Conservation (phyloP, 2,888 invertebrate species). For the Zygothrica quintamaculata region DNA sequence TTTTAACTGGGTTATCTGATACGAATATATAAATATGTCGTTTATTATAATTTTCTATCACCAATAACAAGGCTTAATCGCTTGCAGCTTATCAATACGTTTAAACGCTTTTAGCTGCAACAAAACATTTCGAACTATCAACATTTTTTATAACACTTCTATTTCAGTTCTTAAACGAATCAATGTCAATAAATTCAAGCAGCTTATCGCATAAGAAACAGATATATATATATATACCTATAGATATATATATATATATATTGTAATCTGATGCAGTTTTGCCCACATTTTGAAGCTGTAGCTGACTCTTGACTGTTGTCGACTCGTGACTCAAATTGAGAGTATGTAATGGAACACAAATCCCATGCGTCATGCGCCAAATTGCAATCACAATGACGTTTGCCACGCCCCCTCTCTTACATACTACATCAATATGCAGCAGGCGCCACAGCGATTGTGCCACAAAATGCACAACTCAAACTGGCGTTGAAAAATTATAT, state of each 20-base stretch:
- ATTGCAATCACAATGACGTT: conserved; percentile 45
- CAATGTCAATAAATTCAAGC: neutral
- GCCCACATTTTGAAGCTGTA: too few species aligned
- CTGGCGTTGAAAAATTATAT: conserved; percentile 60
- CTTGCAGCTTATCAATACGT: too few species aligned
- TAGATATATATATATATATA: too few species aligned
- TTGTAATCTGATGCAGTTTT: conserved; percentile 2
- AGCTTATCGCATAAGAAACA: conserved; percentile 3
- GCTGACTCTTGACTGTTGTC: neutral
- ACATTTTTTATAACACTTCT: neutral
- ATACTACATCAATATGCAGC: conserved; percentile 12
- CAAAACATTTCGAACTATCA: conserved; percentile 8
- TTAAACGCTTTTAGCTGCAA: too few species aligned
- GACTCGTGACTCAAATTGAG: conserved; percentile 16
- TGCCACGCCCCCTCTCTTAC: conserved; percentile 38
- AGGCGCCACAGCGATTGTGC: conserved; percentile 12
- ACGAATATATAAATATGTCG: too few species aligned
- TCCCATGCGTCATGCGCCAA: conserved; percentile 67
- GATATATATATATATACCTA: too few species aligned
- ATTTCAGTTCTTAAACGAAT: conserved; percentile 4
- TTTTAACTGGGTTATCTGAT: too few species aligned
- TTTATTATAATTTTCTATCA: too few species aligned
- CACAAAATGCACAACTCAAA: conserved; percentile 29
- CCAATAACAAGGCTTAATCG: too few species aligned
- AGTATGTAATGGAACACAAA: conserved; percentile 24